Conservation (phyloP, 2,113 vertebrate genomes). For the Meriones unguiculatus region DNA sequence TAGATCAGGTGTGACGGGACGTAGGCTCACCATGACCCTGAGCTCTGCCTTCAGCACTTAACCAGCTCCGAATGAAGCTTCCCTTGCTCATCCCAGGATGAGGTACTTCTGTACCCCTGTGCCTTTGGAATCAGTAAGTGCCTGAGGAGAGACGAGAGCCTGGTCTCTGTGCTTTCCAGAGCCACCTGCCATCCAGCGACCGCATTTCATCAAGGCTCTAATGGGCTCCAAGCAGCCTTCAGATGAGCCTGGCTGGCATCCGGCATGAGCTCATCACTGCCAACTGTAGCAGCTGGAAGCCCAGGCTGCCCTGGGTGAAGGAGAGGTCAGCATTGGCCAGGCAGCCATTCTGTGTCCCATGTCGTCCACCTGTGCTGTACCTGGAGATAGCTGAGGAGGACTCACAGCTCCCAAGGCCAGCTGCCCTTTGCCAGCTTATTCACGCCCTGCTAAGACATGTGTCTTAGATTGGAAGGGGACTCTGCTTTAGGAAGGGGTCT, state of each 20-base stretch:
- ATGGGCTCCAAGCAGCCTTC: slow-evolving; percentile 74
- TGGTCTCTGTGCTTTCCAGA: slow-evolving; percentile 69
- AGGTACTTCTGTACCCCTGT: slow-evolving; percentile 3
- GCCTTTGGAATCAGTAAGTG: background rate
- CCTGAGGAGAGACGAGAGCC: slow-evolving; percentile 61
- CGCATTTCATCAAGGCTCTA: slow-evolving; percentile 79
- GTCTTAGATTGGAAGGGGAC: background rate
- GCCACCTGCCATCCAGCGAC: slow-evolving; percentile 73
- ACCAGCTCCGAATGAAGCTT: background rate
- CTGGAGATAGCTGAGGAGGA: slow-evolving; percentile 23
- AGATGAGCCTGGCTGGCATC: slow-evolving; percentile 79
- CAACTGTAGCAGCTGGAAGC: slow-evolving; percentile 75
- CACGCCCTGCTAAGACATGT: background rate
- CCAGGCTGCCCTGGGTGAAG: slow-evolving; percentile 74
- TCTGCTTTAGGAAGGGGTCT: background rate
- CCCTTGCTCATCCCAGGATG: slow-evolving; percentile 31
- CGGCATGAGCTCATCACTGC: slow-evolving; percentile 80
- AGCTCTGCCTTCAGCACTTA: background rate
- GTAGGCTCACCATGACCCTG: background rate
- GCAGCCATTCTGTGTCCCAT: slow-evolving; percentile 42
- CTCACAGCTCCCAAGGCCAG: slow-evolving; percentile 26
- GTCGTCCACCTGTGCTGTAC: slow-evolving; percentile 31
- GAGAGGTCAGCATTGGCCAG: slow-evolving; percentile 70
- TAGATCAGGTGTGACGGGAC: background rate
- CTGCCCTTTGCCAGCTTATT: background rate